Percentiles rank a stretch among this genome's conserved stretches.
Evolutionary conservation across 2,113 vertebrate species (phyloP).

Genomic region (Dendropsophus ebraccatus): DNA sequence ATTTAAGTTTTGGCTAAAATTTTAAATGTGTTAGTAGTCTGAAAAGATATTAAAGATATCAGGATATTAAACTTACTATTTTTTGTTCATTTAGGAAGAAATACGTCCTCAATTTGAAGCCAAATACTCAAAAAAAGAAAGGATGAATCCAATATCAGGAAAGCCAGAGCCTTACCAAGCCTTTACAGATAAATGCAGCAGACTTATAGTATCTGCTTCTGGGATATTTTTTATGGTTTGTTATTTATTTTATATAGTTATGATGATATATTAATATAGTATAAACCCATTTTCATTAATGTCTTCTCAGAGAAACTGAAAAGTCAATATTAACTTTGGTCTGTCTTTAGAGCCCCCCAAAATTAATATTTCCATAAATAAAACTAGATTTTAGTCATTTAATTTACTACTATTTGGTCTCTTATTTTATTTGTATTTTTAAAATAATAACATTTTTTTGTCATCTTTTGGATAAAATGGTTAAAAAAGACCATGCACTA

Average conservation of each 20-base stretch:
- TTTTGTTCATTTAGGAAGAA: constrained; percentile 80
- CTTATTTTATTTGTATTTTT: too few species aligned
- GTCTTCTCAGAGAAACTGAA: not conserved
- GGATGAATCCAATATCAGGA: constrained; percentile 91
- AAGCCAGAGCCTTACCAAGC: constrained; percentile 93
- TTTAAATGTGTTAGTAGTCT: not conserved
- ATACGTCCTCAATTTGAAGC: constrained; percentile 95
- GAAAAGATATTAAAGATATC: not conserved
- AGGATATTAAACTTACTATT: not conserved
- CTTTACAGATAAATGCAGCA: constrained; percentile 93
- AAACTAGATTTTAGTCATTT: too few species aligned
- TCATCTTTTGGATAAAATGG: too few species aligned
- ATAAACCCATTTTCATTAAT: not conserved
- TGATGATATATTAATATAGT: not conserved
- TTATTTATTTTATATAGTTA: constrained; percentile 36
- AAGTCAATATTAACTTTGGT: not conserved
- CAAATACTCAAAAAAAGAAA: constrained; percentile 93
- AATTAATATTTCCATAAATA: too few species aligned
- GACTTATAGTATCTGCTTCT: constrained; percentile 88
- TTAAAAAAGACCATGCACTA: too few species aligned
- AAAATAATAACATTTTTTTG: too few species aligned
- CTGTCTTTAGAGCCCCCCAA: too few species aligned
- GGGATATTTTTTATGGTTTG: constrained; percentile 97
- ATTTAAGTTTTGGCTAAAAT: not conserved
- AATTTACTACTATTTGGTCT: too few species aligned